These are phyloP conservation scores for Acanthiza pusilla DNA, from an alignment of 2,797 vertebrate genomes.

Conservation along the genomic window DNA sequence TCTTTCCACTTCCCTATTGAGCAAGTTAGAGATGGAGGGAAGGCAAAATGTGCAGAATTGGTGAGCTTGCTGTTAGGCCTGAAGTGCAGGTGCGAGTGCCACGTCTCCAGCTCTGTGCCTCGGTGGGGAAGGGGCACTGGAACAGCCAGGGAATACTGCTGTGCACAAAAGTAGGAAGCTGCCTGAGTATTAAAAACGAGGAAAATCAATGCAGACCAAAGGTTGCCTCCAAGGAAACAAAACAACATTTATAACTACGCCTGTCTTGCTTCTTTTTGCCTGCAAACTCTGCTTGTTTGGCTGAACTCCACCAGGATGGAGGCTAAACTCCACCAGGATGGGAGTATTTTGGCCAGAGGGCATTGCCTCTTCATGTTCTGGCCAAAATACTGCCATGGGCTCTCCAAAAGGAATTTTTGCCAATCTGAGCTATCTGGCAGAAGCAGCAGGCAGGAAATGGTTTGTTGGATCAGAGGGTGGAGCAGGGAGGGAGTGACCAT, in stretches of 20 bases:
- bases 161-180: constrained; percentile 24
- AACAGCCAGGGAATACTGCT: background rate
- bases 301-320: background rate
- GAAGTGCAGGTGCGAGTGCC: background rate
- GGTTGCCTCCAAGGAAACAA: constrained; percentile 62
- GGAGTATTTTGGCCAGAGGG: background rate
- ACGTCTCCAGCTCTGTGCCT: background rate
- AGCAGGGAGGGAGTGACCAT: background rate
- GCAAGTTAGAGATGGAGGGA: background rate
- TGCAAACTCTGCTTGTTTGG: background rate
- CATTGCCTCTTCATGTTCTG: background rate
- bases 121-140: background rate
- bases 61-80: background rate
- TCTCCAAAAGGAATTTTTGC: background rate
- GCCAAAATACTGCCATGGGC: background rate
- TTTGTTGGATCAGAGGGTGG: background rate
- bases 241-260: constrained; percentile 42
- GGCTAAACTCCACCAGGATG: background rate
- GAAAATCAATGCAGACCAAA: constrained; percentile 63
- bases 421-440: background rate
- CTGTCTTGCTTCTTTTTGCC: background rate
- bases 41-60: background rate
- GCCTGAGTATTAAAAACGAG: constrained; percentile 48
- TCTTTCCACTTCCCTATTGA: background rate
- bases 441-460: background rate